Evolutionary conservation across 2,797 vertebrate species (phyloP), one percentile per base, ranked within the genome.

Genomic region (Distichodus sexfasciatus): DNA sequence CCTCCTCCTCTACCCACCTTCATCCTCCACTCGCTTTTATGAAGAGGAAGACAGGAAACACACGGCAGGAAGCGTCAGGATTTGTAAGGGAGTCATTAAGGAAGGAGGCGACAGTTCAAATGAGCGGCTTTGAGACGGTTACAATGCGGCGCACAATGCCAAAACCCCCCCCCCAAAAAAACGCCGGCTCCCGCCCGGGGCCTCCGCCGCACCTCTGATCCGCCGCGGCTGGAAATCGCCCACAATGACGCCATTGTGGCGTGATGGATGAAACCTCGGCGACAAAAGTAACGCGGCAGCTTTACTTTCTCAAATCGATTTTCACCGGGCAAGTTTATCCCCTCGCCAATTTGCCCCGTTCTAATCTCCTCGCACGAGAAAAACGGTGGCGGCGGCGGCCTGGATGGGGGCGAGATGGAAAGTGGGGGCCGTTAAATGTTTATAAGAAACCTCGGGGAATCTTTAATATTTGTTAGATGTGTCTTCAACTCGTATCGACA

Each of bases 401-500:
- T n/a, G n/a, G n/a, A n/a, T n/a, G n/a, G n/a, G n/a, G n/a, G n/a
- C n/a, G n/a, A n/a, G n/a, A n/a, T n/a, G n/a, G n/a, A n/a, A n/a
- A n/a, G n/a, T n/a, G n/a, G n/a, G 54, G 55, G 54, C 62, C 12
- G 65, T 71, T 54, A 71, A 87, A 89, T 90, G 91, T 76, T 94
- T 88, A 87, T 89, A 87, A 89, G 87, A 87, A 92, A 92, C 93
- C 91, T 91, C 90, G 88, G 92, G 91, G 92, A 91, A 90, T 92
- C 87, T 88, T 84, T 90, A 89, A 93, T 89, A 88, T 90, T 80
- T 85, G 89, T 90, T 88, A 92, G 91, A 92, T 91, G 90, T 90
- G 87, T 43, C 60, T 70, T 54, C 87, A 90, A 91, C 91, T 93
- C 91, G 91, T 90, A 89, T 87, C 90, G 88, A 92, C 92, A 86